These are phyloP conservation scores for Abrostola tripartita DNA, from an alignment of 2,888 invertebrate species.

Conservation along the genomic window DNA sequence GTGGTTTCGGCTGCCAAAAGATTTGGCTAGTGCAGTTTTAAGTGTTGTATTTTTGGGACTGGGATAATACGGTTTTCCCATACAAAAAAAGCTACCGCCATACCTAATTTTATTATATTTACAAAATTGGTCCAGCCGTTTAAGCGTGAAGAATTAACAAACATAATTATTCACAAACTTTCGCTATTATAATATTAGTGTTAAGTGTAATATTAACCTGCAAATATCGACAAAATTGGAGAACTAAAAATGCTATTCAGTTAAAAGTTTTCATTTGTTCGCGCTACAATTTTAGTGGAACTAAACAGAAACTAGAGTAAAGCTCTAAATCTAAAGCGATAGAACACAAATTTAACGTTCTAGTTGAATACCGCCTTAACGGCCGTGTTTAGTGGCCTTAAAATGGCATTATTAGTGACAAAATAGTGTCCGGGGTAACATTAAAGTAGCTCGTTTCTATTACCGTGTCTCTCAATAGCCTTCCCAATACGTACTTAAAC, in stretches of 20 bases:
- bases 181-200: too few relatives aligned
- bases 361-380: slow-evolving; percentile 48
- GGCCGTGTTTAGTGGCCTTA: slow-evolving; percentile 63
- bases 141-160: too few relatives aligned
- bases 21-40: too few relatives aligned
- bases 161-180: too few relatives aligned
- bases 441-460: slow-evolving; percentile 62
- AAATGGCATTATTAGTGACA: slow-evolving; percentile 64
- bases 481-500: slow-evolving; percentile 48
- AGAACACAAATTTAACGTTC: slow-evolving; percentile 42
- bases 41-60: too few relatives aligned
- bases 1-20: too few relatives aligned
- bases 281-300: background rate
- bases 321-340: slow-evolving; percentile 22
- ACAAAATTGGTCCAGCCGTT: too few relatives aligned
- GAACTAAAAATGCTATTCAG: background rate
- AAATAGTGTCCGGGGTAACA: slow-evolving; percentile 63
- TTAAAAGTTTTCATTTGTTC: background rate
- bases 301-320: background rate
- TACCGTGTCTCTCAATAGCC: slow-evolving; percentile 52
- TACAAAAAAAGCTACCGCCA: too few relatives aligned
- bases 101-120: too few relatives aligned
- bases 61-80: too few relatives aligned
- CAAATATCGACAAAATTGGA: too few relatives aligned
- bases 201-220: too few relatives aligned